Percentiles rank a stretch among this genome's conserved stretches.
Conservation (phyloP, 2,888 invertebrate species). For the Apamea anceps region DNA sequence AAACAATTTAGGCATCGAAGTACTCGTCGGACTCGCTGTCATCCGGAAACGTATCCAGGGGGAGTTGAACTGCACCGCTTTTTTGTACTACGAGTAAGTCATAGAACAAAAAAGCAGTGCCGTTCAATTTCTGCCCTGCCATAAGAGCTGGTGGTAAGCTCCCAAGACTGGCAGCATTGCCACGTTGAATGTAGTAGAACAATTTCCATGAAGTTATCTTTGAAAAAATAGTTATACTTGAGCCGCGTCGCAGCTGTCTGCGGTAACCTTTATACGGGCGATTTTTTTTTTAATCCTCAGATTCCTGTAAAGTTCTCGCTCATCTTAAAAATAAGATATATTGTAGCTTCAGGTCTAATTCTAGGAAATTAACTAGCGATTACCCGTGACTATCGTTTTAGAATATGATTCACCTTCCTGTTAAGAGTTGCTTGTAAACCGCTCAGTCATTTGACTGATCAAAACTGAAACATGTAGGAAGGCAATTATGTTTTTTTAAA, state of each 20-base stretch:
- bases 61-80: too few relatives aligned
- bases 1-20: too few relatives aligned
- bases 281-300: background rate
- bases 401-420: constrained; percentile 30
- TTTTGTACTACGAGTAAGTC: too few relatives aligned
- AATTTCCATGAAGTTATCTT: too few relatives aligned
- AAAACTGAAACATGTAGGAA: constrained; percentile 1
- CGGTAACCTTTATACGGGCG: background rate
- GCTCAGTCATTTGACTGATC: constrained; percentile 38
- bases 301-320: background rate
- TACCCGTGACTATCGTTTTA: background rate
- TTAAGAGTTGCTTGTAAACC: background rate
- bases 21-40: too few relatives aligned
- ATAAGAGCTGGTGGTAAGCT: too few relatives aligned
- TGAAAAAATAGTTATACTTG: too few relatives aligned
- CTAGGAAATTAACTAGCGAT: constrained; percentile 12
- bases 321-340: background rate
- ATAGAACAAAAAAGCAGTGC: too few relatives aligned
- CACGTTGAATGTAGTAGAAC: too few relatives aligned
- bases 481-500: background rate
- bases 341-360: background rate
- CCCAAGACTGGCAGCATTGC: too few relatives aligned
- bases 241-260: background rate
- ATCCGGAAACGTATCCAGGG: too few relatives aligned
- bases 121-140: too few relatives aligned